These are phyloP conservation scores for Liposcelis brunnea DNA, from an alignment of 2,888 invertebrate species.

Conservation along the genomic window DNA sequence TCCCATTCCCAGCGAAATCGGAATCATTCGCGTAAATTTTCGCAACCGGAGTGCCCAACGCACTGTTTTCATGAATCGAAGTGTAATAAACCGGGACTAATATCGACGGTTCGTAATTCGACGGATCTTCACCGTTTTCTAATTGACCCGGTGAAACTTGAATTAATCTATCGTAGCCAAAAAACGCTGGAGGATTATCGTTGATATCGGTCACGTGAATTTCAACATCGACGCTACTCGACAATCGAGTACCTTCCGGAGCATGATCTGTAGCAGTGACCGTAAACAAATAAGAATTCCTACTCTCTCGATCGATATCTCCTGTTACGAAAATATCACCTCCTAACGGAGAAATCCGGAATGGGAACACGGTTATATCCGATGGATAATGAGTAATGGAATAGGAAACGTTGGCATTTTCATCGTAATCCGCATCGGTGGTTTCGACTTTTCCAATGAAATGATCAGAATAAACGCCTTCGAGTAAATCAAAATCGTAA, in stretches of 20 bases:
- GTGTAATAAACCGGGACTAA: slow-evolving; percentile 59
- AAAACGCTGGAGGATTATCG: slow-evolving; percentile 66
- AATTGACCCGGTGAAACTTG: slow-evolving; percentile 28
- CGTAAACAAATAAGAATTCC: slow-evolving; percentile 49
- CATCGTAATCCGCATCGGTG: slow-evolving; percentile 60
- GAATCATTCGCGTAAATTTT: slow-evolving; percentile 69
- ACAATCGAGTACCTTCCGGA: slow-evolving; percentile 35
- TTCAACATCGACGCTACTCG: slow-evolving; percentile 58
- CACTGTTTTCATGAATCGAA: slow-evolving; percentile 53
- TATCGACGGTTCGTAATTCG: slow-evolving; percentile 34
- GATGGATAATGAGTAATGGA: slow-evolving; percentile 26
- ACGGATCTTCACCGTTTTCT: slow-evolving; percentile 15
- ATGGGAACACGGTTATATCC: slow-evolving; percentile 35
- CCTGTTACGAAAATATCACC: slow-evolving; percentile 58
- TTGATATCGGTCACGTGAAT: slow-evolving; percentile 68
- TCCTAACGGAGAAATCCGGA: slow-evolving; percentile 47
- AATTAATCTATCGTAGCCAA: slow-evolving; percentile 41
- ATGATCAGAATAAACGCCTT: slow-evolving; percentile 53
- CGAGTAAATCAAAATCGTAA: slow-evolving; percentile 67
- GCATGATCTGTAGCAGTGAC: slow-evolving; percentile 63
- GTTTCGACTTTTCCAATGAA: slow-evolving; percentile 62
- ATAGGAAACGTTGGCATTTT: slow-evolving; percentile 63
- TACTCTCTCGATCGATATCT: slow-evolving; percentile 55
- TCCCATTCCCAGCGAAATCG: slow-evolving; percentile 65
- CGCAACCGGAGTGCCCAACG: slow-evolving; percentile 54